Evolutionary conservation across 2,888 invertebrate species (phyloP).

Genomic region (Megaustenia siamemsis): DNA sequence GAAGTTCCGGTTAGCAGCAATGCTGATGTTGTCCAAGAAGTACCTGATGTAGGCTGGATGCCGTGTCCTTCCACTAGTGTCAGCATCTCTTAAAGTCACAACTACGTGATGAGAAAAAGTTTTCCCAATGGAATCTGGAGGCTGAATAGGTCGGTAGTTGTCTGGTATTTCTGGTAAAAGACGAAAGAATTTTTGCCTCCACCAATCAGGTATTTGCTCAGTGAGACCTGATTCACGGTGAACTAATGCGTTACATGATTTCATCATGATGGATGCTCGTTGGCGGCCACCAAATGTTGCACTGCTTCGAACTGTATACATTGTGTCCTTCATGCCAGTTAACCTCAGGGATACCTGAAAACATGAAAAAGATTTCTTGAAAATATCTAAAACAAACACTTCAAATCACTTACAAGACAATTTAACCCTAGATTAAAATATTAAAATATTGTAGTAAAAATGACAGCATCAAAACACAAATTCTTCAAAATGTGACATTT

Average conservation of each 20-base stretch:
- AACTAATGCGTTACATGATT: constrained; percentile 66
- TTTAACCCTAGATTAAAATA: no score
- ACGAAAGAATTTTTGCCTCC: constrained; percentile 62
- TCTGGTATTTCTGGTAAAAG: constrained; percentile 50
- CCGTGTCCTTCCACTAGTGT: constrained; percentile 56
- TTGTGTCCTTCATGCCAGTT: constrained; percentile 65
- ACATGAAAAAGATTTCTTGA: background rate
- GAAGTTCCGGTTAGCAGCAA: constrained; percentile 54
- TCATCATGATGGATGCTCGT: constrained; percentile 64
- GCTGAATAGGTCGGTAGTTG: constrained; percentile 47
- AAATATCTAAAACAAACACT: background rate
- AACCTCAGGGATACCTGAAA: constrained; percentile 64
- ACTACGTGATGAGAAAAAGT: constrained; percentile 56
- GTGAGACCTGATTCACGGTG: constrained; percentile 61
- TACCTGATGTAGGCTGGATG: constrained; percentile 57
- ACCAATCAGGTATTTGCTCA: constrained; percentile 69
- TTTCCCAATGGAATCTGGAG: constrained; percentile 52
- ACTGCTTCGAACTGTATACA: constrained; percentile 64
- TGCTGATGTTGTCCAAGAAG: constrained; percentile 58
- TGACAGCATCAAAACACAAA: no score
- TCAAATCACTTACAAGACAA: no score
- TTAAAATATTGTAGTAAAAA: no score
- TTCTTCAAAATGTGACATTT: no score
- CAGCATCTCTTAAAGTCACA: constrained; percentile 56
- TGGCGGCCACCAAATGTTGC: constrained; percentile 58